These are phyloP conservation scores for Xenus cinereus DNA, from an alignment of 2,113 vertebrate genomes.

Conservation along the genomic window DNA sequence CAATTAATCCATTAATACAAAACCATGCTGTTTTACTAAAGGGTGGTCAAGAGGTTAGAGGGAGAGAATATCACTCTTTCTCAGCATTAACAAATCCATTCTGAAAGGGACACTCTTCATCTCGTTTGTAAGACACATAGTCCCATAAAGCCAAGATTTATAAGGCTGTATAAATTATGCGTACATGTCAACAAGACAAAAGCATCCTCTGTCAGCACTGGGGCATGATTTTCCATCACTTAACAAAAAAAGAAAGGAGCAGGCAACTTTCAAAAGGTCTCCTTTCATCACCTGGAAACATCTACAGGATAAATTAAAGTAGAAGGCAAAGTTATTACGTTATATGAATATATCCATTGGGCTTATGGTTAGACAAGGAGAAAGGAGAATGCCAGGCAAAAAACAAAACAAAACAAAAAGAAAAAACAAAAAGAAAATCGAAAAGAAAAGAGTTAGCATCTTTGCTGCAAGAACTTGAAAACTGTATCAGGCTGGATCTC, in stretches of 20 bases:
- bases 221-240: not conserved
- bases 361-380: not conserved
- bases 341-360: not conserved
- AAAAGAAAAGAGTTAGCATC: not conserved
- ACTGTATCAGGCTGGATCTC: not conserved
- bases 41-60: not conserved
- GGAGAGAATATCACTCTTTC: not conserved
- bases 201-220: not conserved
- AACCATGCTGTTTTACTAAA: not conserved
- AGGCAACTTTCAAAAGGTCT: not conserved
- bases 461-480: not conserved
- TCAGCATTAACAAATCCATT: conserved; percentile 12
- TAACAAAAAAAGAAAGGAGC: conserved; percentile 11
- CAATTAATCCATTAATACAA: not conserved
- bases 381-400: not conserved
- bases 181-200: not conserved
- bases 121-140: conserved; percentile 8
- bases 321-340: not conserved
- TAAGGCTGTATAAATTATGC: conserved; percentile 43
- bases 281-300: conserved; percentile 16
- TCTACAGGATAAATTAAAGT: not conserved
- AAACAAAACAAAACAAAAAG: not conserved
- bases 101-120: not conserved
- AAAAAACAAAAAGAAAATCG: not conserved
- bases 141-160: conserved; percentile 41